These are phyloP conservation scores for Drosophila paranaensis DNA, from an alignment of 2,888 invertebrate species.

Conservation along the genomic window DNA sequence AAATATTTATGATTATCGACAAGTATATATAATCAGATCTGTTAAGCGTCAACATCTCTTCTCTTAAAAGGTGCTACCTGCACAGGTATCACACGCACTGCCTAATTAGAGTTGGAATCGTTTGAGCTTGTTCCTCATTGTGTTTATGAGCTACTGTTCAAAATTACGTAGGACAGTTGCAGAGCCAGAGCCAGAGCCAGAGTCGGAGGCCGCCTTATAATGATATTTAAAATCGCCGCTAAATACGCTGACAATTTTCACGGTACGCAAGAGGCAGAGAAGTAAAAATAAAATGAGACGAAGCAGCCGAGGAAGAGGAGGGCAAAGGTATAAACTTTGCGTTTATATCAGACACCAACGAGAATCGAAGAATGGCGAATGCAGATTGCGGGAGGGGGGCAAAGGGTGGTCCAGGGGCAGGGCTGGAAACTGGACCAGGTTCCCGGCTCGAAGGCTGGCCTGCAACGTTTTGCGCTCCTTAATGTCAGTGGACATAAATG, in stretches of 20 bases:
- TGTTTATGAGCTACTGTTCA: conserved; percentile 64
- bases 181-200: conserved; percentile 45
- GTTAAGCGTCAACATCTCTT: not conserved
- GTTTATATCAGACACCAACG: conserved; percentile 64
- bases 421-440: conserved; percentile 52
- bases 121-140: conserved; percentile 31
- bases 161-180: conserved; percentile 64
- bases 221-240: conserved; percentile 78
- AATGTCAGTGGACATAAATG: conserved; percentile 85
- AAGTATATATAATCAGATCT: too few species aligned
- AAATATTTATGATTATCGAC: too few species aligned
- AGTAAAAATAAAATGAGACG: not conserved
- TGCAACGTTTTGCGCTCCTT: conserved; percentile 75
- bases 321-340: conserved; percentile 45
- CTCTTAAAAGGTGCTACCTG: not conserved
- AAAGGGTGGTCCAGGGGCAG: not conserved
- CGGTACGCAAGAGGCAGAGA: conserved; percentile 46
- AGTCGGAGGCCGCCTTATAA: conserved; percentile 57
- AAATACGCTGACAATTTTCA: conserved; percentile 78
- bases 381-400: not conserved
- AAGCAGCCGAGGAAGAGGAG: not conserved
- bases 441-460: conserved; percentile 28
- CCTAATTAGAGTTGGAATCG: conserved; percentile 49
- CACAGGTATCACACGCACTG: not conserved
- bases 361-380: conserved; percentile 24